phyloP scores from a whole-genome alignment of 1,140 invertebrate species.

The Musca domestica region DNA sequence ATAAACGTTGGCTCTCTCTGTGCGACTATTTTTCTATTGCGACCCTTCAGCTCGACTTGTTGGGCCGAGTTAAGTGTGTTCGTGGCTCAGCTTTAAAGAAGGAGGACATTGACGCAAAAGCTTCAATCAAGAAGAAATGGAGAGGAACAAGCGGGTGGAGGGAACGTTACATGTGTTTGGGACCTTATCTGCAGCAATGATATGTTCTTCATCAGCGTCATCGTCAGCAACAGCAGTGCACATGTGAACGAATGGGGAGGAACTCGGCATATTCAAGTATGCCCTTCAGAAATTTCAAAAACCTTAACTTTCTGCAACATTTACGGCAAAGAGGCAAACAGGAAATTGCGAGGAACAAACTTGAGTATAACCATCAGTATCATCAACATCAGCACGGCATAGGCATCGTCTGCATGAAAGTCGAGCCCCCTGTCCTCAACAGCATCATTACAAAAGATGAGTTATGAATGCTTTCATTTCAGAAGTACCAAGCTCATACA shows the following conservation, averaged over 20 bases:
- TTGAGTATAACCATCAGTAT: conserved; percentile 19
- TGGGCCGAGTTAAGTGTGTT: conserved; percentile 1
- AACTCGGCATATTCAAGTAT: conserved; percentile 1
- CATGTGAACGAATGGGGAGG: conserved; percentile 4
- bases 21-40: background rate
- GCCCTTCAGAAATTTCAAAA: conserved; percentile 22
- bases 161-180: background rate
- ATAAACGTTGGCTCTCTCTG: conserved; percentile 2
- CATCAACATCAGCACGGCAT: conserved; percentile 7
- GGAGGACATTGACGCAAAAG: conserved; percentile 10
- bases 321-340: conserved; percentile 24
- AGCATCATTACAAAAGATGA: conserved; percentile 14
- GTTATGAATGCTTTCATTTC: conserved; percentile 9
- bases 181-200: background rate
- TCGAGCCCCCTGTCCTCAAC: too few species aligned
- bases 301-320: conserved; percentile 21
- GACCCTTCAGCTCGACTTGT: background rate
- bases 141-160: background rate
- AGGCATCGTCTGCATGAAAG: too few species aligned
- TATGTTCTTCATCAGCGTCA: too few species aligned
- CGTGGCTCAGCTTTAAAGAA: background rate
- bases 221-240: too few species aligned
- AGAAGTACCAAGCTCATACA: too few species aligned
- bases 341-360: conserved; percentile 29
- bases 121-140: background rate